Evolutionary conservation across 2,888 invertebrate species (phyloP), one percentile per base, ranked within the genome.

Genomic region (Pachymerium ferrugineum): DNA sequence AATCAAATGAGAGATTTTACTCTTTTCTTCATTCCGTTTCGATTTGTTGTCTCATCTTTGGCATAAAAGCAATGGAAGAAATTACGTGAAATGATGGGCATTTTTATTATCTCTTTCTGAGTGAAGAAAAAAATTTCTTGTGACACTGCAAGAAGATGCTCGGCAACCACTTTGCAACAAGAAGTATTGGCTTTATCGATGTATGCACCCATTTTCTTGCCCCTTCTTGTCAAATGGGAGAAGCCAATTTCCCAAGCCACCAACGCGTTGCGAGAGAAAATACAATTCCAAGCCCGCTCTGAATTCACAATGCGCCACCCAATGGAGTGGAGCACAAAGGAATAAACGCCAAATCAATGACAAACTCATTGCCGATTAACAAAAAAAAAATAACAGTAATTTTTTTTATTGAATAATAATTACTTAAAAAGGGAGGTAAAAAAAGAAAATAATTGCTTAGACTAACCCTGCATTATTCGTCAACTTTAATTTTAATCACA

Each of bases 101-200:
- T 28, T 62, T 62, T 62, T 62, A 62, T 62, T 25, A 62, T 62
- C 28, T 62, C 16, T 54, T 62, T 54, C 22, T 5, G 22, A 19
- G 22, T 10, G 25, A 1, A 2, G 22, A 54, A 62, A 62, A 62
- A 62, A 62, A 62, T n/a, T n/a, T n/a, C n/a, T n/a, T n/a, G 28
- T 62, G 62, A 62, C 62, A 28, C 28, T 25, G 62, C 28, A 25
- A 62, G 62, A 62, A 28, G 62, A 62, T 62, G 62, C 62, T 22
- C 62, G 10, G 62, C 62, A 62, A 62, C 62, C 62, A 62, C 62
- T 62, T 62, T 62, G 62, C 62, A 62, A 62, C 25, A 62, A 62
- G 62, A 62, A 62, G 62, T 62, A 62, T 62, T 62, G 62, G 62
- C 62, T 62, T 62, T 62, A 62, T 62, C 62, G 62, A 62, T 62